Evolutionary conservation across 2,113 vertebrate genomes (phyloP), one percentile per base, ranked within the genome.

Genomic region (Muscicapa adusta): DNA sequence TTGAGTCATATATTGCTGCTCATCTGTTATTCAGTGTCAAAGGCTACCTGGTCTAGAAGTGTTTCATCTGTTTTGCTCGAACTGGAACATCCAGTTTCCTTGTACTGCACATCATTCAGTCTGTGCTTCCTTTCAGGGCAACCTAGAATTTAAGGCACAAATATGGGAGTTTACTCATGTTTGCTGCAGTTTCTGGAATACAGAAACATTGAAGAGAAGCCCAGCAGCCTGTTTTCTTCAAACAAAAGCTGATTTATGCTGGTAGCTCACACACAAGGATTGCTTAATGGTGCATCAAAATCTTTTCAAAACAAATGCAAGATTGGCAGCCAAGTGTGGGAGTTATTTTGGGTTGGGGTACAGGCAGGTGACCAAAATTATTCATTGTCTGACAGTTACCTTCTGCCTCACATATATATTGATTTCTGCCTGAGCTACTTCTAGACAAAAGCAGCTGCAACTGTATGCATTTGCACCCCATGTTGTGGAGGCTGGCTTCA

Each of bases 371-470:
- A 95, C 85, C 28, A 75, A 60, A 78, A 36, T 57, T 63, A 79
- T 76, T 92, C 51, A 75, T 65, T 73, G 34, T 47, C 67, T 79
- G 85, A 81, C 78, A 78, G 50, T 36, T 66, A 26, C 60, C 72
- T 95, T 91, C 72, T 94, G 88, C 85, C 85, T 88, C 53, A 47
- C 65, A 76, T 58, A 61, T n/a, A 14, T 38, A 88, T 57, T 1
- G 20, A 92, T 90, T 95, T 90, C 78, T 90, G 66, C 75, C 75
- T 75, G 71, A 79, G 63, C 61, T 84, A 18, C 47, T 93, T 91
- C 88, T 50, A 66, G 66, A 40, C 24, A 42, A 67, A 89, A 93
- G 43, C 15, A 5, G 47, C 57, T 75, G 28, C 12, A 8, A 25
- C 16, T 36, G 50, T 57, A 34, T 73, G 40, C 61, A 70, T 94